Percentiles rank a stretch among this genome's conserved stretches.
phyloP scores from a whole-genome alignment of 2,113 vertebrate genomes.

The Ceyx cyanopectus region DNA sequence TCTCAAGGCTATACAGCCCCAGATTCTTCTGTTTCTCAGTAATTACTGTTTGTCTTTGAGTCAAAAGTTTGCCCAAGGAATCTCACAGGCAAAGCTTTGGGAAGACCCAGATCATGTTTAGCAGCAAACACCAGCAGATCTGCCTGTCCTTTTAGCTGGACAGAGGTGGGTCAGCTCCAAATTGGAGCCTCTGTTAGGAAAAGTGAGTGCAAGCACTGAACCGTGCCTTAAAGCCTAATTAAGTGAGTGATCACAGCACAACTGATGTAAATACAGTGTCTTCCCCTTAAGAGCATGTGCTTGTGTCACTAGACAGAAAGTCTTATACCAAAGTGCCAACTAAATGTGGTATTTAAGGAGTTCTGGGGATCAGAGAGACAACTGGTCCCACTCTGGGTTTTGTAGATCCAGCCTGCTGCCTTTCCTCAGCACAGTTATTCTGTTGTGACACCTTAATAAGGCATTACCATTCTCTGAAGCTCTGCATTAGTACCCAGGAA shows the following conservation, averaged over 20 bases:
- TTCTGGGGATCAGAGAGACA: neutral
- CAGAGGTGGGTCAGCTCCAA: neutral
- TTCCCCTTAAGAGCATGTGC: neutral
- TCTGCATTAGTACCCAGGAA: neutral
- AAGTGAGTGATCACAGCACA: neutral
- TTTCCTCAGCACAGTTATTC: neutral
- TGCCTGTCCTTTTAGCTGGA: neutral
- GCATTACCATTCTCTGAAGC: neutral
- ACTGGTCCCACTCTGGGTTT: neutral
- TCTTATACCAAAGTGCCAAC: neutral
- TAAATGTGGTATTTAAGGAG: neutral
- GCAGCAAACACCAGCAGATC: neutral
- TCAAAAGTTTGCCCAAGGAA: neutral
- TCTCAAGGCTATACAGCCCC: no score
- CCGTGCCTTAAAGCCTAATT: neutral
- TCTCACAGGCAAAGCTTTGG: rapidly evolving
- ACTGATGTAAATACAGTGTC: neutral
- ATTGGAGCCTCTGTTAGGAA: neutral
- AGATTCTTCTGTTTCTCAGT: neutral
- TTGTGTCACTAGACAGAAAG: neutral
- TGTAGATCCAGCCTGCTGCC: neutral
- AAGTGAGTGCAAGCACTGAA: neutral
- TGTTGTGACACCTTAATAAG: neutral
- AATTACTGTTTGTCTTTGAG: neutral
- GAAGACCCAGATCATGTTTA: rapidly evolving